Percentiles rank a stretch among this genome's conserved stretches.
These are phyloP conservation scores for Lysandra bellargus DNA, from an alignment of 2,888 invertebrate species.

Conservation along the genomic window DNA sequence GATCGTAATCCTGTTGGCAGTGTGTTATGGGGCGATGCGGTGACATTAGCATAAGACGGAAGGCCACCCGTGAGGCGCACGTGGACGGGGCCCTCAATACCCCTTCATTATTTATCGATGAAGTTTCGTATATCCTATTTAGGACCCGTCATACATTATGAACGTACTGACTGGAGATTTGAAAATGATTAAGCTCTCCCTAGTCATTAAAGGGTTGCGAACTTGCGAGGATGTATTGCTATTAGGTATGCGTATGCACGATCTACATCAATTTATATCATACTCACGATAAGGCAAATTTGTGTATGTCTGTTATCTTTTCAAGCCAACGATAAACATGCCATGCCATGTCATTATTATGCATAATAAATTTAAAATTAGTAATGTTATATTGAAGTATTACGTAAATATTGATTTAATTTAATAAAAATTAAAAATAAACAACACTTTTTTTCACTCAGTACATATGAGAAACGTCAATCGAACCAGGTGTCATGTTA, in stretches of 20 bases:
- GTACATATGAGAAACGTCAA: no score
- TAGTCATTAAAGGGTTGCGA: not conserved
- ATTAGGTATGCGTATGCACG: not conserved
- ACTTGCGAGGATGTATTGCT: not conserved
- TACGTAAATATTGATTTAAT: no score
- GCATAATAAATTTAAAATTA: no score
- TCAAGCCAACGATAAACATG: no score
- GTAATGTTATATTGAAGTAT: no score
- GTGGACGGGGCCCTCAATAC: conserved; percentile 18
- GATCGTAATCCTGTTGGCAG: not conserved
- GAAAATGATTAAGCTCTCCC: not conserved
- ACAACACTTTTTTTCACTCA: no score
- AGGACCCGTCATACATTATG: conserved; percentile 1
- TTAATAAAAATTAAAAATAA: no score
- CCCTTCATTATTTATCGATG: conserved; percentile 21
- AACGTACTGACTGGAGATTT: not conserved
- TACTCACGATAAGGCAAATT: not conserved
- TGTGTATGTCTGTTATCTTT: not conserved
- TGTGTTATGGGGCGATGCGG: conserved; percentile 4
- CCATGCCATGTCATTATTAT: no score
- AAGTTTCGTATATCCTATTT: conserved; percentile 24
- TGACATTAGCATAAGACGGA: conserved; percentile 18
- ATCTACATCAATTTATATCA: not conserved
- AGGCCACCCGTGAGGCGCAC: conserved; percentile 23
- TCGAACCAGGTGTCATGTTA: no score